phyloP scores from a whole-genome alignment of 2,797 vertebrate species.

The Gambelia wislizenii region DNA sequence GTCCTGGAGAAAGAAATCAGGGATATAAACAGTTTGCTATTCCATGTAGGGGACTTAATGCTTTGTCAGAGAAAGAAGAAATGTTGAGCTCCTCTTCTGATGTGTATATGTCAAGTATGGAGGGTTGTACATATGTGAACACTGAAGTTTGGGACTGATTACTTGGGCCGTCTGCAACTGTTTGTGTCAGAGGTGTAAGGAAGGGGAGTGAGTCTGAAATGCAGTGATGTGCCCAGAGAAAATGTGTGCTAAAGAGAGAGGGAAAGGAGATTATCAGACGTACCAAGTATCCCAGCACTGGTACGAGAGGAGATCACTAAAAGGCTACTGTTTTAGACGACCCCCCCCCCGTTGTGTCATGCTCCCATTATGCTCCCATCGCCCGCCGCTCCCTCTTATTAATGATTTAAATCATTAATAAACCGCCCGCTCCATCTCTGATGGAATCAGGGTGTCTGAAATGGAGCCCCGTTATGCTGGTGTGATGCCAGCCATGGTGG shows the following conservation, averaged over 20 bases:
- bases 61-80: neutral
- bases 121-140: neutral
- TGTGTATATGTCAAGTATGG: neutral
- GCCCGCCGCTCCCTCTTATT: too few species aligned
- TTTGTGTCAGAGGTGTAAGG: neutral
- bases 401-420: too few species aligned
- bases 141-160: neutral
- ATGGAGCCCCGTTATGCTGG: too few species aligned
- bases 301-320: too few species aligned
- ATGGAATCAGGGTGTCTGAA: too few species aligned
- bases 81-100: neutral
- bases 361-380: too few species aligned
- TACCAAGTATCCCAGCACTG: too few species aligned
- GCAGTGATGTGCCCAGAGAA: neutral
- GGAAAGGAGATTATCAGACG: too few species aligned
- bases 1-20: neutral
- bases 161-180: neutral
- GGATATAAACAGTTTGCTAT: neutral
- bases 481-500: too few species aligned
- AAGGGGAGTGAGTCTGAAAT: constrained; percentile 11
- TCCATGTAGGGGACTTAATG: neutral
- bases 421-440: too few species aligned
- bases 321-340: too few species aligned
- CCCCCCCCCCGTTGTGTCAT: too few species aligned
- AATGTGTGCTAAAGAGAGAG: neutral